phyloP scores from a whole-genome alignment of 2,888 invertebrate genomes.

The Pammene fasciana region DNA sequence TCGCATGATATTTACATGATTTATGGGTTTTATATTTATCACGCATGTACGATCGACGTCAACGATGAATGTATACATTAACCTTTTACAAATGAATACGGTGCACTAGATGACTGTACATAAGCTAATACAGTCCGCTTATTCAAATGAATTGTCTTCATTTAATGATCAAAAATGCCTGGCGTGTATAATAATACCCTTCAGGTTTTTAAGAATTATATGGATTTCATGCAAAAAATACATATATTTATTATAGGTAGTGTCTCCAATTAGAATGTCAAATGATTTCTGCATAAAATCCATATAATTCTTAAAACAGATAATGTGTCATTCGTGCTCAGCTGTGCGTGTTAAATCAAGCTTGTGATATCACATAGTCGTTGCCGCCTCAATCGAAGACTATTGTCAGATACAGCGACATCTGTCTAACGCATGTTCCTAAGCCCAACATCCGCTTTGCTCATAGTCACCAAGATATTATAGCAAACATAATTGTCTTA shows the following conservation, averaged over 20 bases:
- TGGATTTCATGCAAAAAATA: no score
- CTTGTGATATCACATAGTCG: constrained; percentile 7
- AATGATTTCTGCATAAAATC: no score
- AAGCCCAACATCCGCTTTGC: constrained; percentile 11
- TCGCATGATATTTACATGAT: constrained; percentile 20
- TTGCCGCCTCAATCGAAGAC: constrained; percentile 13
- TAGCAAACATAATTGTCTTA: neutral
- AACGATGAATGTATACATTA: neutral
- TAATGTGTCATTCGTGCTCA: neutral
- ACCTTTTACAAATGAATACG: neutral
- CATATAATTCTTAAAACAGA: no score
- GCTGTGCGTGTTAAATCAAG: neutral
- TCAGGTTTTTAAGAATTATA: no score
- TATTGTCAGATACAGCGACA: constrained; percentile 26
- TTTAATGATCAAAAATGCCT: no score
- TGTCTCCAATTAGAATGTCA: no score
- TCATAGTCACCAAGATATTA: neutral
- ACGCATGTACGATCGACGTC: neutral
- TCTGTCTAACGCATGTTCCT: constrained; percentile 26
- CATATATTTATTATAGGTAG: no score
- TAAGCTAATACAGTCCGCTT: no score
- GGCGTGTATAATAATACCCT: no score
- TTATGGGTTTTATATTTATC: constrained; percentile 19
- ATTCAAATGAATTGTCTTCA: no score
- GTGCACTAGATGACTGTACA: no score